Evolutionary conservation across 2,888 invertebrate species (phyloP), one percentile per base, ranked within the genome.

Genomic region (Piscicola geometra): DNA sequence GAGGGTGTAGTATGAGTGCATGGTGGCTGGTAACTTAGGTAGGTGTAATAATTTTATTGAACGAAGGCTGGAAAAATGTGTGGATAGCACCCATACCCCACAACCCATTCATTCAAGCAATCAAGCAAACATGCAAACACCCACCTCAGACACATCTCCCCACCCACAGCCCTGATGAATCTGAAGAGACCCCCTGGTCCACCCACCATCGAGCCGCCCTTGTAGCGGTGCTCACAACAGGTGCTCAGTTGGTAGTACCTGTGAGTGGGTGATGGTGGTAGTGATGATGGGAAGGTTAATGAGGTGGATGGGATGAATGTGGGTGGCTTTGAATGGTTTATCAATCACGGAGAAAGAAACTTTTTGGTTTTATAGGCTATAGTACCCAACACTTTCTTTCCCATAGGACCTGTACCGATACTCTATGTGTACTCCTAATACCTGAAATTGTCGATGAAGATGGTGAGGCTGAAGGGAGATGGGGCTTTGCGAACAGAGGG

Each of bases 141-240:
- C n/a, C 50, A 78, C 79, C 69, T 77, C 76, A 76, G 79, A 75
- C 79, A 79, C 28, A 78, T 80, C 1, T 71, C 52, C 21, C 75
- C 78, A 32, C 85, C 86, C 32, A 80, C 78, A 28, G 86, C 83
- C 36, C 79, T 79, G 1, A 82, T 78, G 25, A 86, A 79, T 60
- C 83, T 82, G 80, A 86, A 86, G 77, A 84, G 85, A 18, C 86
- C 86, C 69, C 82, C 81, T 25, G 35, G 50, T 1, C 86, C 86
- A 2, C 86, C 86, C 12, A 86, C 82, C 75, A 82, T 82, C 3
- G 82, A 80, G 0, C 85, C 85, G 12, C 79, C 79, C 12, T 79
- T 80, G 80, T 86, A 86, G 68, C 85, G 83, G 80, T 84, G 86
- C 79, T 86, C 86, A 80, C 86, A 86, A 78, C 86, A 86, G 0